Evolutionary conservation across 1,140 invertebrate species (phyloP).

Genomic region (Antheraea mylitta): DNA sequence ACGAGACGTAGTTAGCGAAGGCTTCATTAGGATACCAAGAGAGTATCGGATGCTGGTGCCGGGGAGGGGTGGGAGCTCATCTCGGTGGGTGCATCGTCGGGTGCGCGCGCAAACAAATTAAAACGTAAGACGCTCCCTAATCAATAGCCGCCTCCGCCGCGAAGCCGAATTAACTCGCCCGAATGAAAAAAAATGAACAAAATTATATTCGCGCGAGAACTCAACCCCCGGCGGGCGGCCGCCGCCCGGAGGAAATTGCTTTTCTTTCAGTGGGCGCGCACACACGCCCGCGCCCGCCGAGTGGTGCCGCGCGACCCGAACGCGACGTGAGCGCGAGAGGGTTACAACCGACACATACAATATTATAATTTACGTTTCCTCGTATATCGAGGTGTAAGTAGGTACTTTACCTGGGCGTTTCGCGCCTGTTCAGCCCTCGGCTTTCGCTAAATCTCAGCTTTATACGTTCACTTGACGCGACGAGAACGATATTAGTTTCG

Average conservation of each 20-base stretch:
- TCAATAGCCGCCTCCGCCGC: conserved; percentile 75
- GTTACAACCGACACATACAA: conserved; percentile 72
- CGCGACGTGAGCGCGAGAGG: conserved; percentile 58
- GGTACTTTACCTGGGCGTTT: conserved; percentile 74
- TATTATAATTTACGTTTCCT: conserved; percentile 78
- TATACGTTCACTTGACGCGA: conserved; percentile 77
- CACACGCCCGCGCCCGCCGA: conserved; percentile 39
- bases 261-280: conserved; percentile 74
- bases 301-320: conserved; percentile 19
- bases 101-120: conserved; percentile 79
- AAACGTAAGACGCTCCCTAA: conserved; percentile 78
- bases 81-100: conserved; percentile 63
- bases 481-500: conserved; percentile 75
- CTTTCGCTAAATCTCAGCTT: conserved; percentile 76
- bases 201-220: conserved; percentile 76
- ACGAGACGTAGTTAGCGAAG: conserved; percentile 60
- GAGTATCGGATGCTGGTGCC: conserved; percentile 24
- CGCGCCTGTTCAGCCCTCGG: conserved; percentile 69
- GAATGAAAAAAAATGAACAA: conserved; percentile 78
- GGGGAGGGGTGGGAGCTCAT: conserved; percentile 43
- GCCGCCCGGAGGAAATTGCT: conserved; percentile 71
- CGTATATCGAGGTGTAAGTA: conserved; percentile 76
- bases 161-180: conserved; percentile 76
- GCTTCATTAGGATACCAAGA: conserved; percentile 60
- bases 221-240: conserved; percentile 41